A percentile compares a stretch with the other conserved stretches of the same genome.
phyloP scores from a whole-genome alignment of 2,797 vertebrate species.

The Trichosurus vulpecula region DNA sequence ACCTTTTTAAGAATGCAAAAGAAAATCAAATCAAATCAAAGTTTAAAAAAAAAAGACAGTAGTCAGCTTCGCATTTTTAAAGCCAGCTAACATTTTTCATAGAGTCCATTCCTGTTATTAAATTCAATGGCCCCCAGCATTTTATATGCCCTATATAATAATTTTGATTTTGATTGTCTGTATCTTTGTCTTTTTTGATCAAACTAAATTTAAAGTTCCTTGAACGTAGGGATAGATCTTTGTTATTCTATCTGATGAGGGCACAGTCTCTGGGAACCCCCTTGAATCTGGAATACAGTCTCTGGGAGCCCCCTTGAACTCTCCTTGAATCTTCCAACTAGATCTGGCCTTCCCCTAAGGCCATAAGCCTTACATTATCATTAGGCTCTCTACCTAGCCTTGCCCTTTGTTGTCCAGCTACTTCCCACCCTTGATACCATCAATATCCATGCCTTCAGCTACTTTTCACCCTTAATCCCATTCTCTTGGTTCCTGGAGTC shows the following conservation, averaged over 20 bases:
- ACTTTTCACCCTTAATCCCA: too few species aligned
- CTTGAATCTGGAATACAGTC: too few species aligned
- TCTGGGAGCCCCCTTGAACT: too few species aligned
- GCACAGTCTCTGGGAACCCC: too few species aligned
- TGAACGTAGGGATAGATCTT: not conserved
- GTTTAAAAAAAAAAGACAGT: not conserved
- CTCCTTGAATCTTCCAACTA: too few species aligned
- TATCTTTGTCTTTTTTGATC: slow-evolving; percentile 27
- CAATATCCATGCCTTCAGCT: too few species aligned
- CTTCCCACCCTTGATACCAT: too few species aligned
- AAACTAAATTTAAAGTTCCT: slow-evolving; percentile 5
- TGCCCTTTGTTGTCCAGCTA: too few species aligned
- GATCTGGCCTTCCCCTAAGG: too few species aligned
- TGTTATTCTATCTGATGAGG: not conserved
- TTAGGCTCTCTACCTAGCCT: too few species aligned
- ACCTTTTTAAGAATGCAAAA: slow-evolving; percentile 13
- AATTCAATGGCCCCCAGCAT: not conserved
- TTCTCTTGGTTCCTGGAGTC: too few species aligned
- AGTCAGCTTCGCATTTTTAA: not conserved
- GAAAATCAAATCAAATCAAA: slow-evolving; percentile 30
- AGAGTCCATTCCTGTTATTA: not conserved
- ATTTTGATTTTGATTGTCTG: not conserved
- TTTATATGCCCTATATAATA: not conserved
- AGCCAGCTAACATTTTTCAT: not conserved
- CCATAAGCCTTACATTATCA: too few species aligned